Conservation (phyloP, 2,113 vertebrate genomes). For the Choloepus hoffmanni region DNA sequence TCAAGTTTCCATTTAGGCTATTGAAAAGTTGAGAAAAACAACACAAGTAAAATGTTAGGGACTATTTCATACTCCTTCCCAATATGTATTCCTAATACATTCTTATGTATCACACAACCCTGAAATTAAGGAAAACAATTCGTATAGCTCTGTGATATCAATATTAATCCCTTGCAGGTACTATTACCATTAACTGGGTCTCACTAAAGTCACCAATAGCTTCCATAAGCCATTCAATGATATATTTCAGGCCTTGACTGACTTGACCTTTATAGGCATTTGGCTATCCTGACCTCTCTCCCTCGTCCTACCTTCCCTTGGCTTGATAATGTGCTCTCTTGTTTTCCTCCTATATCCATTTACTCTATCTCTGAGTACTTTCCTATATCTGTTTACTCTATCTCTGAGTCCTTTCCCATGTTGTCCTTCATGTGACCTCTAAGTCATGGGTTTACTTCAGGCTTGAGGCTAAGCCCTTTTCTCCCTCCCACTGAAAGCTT, state of each 20-base stretch:
- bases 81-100: fast-evolving
- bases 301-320: background rate
- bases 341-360: background rate
- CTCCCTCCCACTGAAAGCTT: no score
- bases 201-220: background rate
- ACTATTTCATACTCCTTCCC: fast-evolving
- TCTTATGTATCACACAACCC: background rate
- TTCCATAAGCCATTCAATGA: background rate
- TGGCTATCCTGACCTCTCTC: background rate
- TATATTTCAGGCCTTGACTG: background rate
- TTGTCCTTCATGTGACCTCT: background rate
- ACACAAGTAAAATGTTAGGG: background rate
- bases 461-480: background rate
- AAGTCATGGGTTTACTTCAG: background rate
- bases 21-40: slow-evolving; percentile 46
- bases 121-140: background rate
- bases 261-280: background rate
- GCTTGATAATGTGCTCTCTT: background rate
- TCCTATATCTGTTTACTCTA: background rate
- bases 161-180: background rate
- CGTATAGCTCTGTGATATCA: background rate
- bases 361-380: background rate
- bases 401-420: background rate
- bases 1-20: slow-evolving; percentile 87
- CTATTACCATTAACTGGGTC: background rate